Evolutionary conservation across 2,113 vertebrate species (phyloP), one percentile per base, ranked within the genome.

Genomic region (Eudyptes chrysolophus): DNA sequence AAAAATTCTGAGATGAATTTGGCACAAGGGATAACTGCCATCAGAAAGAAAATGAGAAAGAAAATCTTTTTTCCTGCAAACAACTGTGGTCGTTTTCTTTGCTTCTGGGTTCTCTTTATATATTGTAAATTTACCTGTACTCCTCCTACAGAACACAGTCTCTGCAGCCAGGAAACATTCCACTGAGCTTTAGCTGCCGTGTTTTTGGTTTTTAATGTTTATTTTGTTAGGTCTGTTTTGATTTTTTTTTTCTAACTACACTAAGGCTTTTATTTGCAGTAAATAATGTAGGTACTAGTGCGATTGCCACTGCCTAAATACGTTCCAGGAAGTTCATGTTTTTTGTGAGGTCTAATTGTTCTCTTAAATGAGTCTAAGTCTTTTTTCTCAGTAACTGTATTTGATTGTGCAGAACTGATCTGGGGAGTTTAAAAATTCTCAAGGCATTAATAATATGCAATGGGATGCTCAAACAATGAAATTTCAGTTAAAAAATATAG

Each of bases 21-120:
- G 42, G 17, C 65, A 76, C 42, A 55, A 55, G 32, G 38, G 34
- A 82, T 57, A 89, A 44, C 19, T 49, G 30, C 32, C 49, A 69
- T 88, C 79, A 85, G 83, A 86, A 64, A 68, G 64, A 93, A 94
- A 94, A 92, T 61, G 32, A 80, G 71, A 65, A 92, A 88, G 82
- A 18, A 62, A 77, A 70, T 36, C 4, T 19, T 18, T 40, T n/a
- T 9, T 0, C 18, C 13, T 22, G 32, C 13, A 89, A 89, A 52
- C n/a, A 11, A 61, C 49, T 52, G 8, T 36, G 16, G 69, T 78
- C 10, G 16, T 80, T 77, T 80, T 61, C 24, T 75, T 95, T 74
- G 72, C 64, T 87, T 89, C 62, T 89, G 26, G 9, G 15, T 77
- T 92, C 25, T 74, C 49, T 81, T 70, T 81, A 22, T 70, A 22